Base-by-base conservation (phyloP, 2,113 vertebrate genomes). In the Pithys albifrons region DNA sequence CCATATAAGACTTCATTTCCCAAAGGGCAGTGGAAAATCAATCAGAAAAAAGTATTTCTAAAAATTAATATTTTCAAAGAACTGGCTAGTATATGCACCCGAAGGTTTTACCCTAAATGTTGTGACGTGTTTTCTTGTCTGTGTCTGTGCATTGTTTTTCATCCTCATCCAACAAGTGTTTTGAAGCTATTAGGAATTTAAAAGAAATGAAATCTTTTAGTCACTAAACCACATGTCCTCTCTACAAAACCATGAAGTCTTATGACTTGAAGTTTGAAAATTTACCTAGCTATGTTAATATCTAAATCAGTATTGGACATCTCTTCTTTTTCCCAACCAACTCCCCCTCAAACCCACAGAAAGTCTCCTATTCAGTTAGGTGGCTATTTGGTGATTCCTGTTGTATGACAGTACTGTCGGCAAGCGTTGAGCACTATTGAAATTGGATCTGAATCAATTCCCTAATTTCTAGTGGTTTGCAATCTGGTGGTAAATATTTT, bases 1-100 rank as follows among this genome's bases (percentile, higher is more conserved):
- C 58, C 70, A 85, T 25, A 52, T 62, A 84, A 95, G 75, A 91
- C 37, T 62, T 85, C 6, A 88, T 92, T 94, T 96, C 85, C 62
- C 46, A 82, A 89, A 77, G 52, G 86, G 31, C 33, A 37, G 15
- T 31, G 14, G 54, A 95, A 97, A 91, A 64, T 29, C 29, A 73
- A 75, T 69, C 37, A 84, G 64, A 64, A 94, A 88, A 85, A 52
- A 72, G 22, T 9, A 64, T 8, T 65, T 91, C 29, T 73, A 66
- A 74, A 88, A 64, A 57, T 28, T 10, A 17, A 3, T 57, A 78
- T 64, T 92, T 95, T 88, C 49, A 85, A 76, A 73, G 41, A 66
- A 67, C 54, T 66, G 39, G 17, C 9, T 87, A 19, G 35, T 75
- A 20, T 33, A 12, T 55, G 39, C 39, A 88, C 23, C 55, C 95